Evolutionary conservation across 2,113 vertebrate species (phyloP).

Genomic region (Symphodus melops): DNA sequence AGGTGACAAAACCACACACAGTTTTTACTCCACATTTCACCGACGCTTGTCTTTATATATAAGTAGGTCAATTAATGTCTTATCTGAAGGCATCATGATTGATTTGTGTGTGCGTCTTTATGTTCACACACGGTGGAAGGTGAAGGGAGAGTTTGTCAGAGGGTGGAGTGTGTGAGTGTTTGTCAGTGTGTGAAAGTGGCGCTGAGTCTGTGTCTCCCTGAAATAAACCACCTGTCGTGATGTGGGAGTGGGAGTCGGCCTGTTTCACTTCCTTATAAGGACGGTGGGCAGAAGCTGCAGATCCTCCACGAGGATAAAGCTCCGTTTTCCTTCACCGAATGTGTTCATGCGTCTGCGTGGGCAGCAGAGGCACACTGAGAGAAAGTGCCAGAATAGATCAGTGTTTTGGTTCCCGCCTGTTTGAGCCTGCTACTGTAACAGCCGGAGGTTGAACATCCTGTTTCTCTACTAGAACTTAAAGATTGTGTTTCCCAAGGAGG

Average conservation of each 20-base stretch:
- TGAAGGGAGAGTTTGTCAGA: background rate
- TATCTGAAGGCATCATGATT: too few species aligned
- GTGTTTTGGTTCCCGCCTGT: slow-evolving; percentile 1
- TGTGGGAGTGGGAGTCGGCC: slow-evolving; percentile 29
- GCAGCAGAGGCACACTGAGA: slow-evolving; percentile 10
- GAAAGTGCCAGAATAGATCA: slow-evolving; percentile 12
- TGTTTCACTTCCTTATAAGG: slow-evolving; percentile 73
- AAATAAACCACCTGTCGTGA: slow-evolving; percentile 74
- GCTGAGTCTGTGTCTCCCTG: slow-evolving; percentile 55
- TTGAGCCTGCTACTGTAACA: background rate
- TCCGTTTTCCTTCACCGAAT: slow-evolving; percentile 17
- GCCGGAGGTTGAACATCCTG: background rate
- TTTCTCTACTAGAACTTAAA: background rate
- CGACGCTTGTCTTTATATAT: background rate
- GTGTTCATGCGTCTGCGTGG: slow-evolving; percentile 38
- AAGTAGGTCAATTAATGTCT: too few species aligned
- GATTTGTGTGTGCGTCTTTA: background rate
- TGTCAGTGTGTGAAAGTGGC: slow-evolving; percentile 40
- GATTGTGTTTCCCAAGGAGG: too few species aligned
- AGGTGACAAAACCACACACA: slow-evolving; percentile 82
- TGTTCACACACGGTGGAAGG: background rate
- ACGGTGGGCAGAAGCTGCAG: slow-evolving; percentile 55
- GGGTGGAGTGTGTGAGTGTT: background rate
- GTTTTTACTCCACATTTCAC: too few species aligned
- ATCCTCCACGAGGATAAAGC: slow-evolving; percentile 48